phyloP scores from a whole-genome alignment of 2,888 invertebrate species.

The Pyrrhosoma nymphula region DNA sequence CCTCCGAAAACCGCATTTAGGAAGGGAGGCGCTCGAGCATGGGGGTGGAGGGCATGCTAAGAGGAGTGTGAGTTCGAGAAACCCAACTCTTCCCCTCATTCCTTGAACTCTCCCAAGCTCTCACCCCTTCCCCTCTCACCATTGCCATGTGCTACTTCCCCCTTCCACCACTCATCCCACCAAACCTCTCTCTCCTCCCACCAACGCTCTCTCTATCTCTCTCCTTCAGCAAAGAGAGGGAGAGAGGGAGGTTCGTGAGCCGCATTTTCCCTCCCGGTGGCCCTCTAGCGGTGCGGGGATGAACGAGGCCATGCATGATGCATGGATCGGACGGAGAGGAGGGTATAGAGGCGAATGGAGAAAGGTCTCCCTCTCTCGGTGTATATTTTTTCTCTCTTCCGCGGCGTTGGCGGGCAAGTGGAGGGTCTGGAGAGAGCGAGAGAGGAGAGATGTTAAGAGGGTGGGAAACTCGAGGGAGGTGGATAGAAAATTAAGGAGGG shows the following conservation, averaged over 20 bases:
- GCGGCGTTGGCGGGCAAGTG: neutral
- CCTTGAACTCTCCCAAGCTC: neutral
- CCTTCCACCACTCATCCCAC: neutral
- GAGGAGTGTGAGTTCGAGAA: neutral
- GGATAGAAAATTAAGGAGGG: neutral
- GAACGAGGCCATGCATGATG: slow-evolving; percentile 48
- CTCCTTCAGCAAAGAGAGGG: neutral
- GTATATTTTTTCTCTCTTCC: neutral
- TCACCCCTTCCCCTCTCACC: neutral
- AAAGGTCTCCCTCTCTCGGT: neutral
- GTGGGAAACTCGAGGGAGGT: neutral
- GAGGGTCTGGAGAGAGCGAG: neutral
- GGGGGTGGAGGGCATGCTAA: neutral
- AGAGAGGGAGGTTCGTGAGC: neutral
- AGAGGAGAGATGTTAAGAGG: neutral
- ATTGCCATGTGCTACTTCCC: neutral
- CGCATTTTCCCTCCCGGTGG: slow-evolving; percentile 31
- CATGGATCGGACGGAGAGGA: neutral
- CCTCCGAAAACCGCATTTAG: slow-evolving; percentile 35
- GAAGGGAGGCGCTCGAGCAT: slow-evolving; percentile 5
- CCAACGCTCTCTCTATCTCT: neutral
- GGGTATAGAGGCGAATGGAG: neutral
- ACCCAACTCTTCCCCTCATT: neutral
- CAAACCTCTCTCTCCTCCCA: too few relatives aligned
- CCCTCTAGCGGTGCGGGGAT: neutral